Evolutionary conservation across 1,140 invertebrate species (phyloP), one percentile per base, ranked within the genome.

Genomic region (Eurosta solidaginis): DNA sequence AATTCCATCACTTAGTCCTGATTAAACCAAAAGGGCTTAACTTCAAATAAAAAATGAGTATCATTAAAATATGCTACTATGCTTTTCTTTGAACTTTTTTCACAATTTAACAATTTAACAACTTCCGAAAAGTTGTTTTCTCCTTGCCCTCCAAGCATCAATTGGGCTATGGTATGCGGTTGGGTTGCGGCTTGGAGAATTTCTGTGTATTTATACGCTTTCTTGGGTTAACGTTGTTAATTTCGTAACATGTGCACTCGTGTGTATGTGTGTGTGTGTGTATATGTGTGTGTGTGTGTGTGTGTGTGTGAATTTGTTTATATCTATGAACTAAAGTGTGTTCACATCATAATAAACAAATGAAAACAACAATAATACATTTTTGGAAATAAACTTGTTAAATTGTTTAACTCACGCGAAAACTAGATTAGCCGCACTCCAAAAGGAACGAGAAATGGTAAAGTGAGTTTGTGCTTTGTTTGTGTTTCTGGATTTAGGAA

Each of bases 341-440:
- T 68, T 29, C 33, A n/a, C 33, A 68, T 17, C 76, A 77, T 75
- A 78, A 79, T 68, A 68, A 68, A 68, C 33, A 68, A 68, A 68
- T 68, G 40, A 73, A 82, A 82, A 47, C 44, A 78, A 73, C 74
- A 59, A 81, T 80, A 85, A 85, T 81, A 85, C 83, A 85, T 84
- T 85, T 85, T 85, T 84, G 85, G 85, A 85, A 84, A 84, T 84
- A 85, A 85, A 85, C 83, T 85, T 85, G 84, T 85, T 85, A 85
- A 85, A 85, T 85, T 85, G 84, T 83, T 80, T 83, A 78, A 80
- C 80, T 83, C 84, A 85, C 84, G 84, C 84, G 84, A 85, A 85
- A 85, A 82, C 83, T 85, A 85, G 83, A 85, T 85, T 85, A 85
- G 84, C 83, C 82, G 81, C 84, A 74, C n/a, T 2, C n/a, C 4